These are phyloP conservation scores for Cheumatopsyche charites DNA, from an alignment of 1,140 invertebrate genomes.

Conservation along the genomic window DNA sequence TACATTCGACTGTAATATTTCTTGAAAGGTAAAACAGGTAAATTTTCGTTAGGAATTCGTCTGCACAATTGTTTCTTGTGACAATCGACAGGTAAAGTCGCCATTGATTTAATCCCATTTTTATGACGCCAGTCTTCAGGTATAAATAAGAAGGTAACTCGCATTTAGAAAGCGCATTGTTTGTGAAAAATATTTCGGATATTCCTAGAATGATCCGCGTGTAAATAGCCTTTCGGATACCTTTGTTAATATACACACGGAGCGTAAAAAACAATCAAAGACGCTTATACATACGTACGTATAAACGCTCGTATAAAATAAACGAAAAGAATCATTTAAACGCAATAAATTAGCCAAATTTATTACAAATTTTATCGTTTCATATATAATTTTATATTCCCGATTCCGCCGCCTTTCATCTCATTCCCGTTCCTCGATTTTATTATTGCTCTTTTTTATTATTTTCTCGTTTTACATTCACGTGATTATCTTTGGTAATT, in stretches of 20 bases:
- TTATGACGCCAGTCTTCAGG: conserved; percentile 15
- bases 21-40: no score
- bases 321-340: conserved; percentile 44
- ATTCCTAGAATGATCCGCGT: background rate
- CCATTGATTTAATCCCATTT: conserved; percentile 14
- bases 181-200: no score
- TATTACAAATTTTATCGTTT: conserved; percentile 43
- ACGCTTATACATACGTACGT: conserved; percentile 27
- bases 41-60: background rate
- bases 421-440: conserved; percentile 5
- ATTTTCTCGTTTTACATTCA: conserved; percentile 1
- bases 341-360: conserved; percentile 42
- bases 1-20: no score
- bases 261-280: conserved; percentile 42
- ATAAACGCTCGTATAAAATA: conserved; percentile 41
- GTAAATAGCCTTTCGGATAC: background rate
- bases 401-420: conserved; percentile 30
- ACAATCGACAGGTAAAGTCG: conserved; percentile 6
- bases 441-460: background rate
- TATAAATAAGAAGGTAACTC: background rate
- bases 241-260: background rate
- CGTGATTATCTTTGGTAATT: background rate
- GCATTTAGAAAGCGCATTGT: no score
- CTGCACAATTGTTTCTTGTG: conserved; percentile 11
- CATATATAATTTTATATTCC: conserved; percentile 34